These are phyloP conservation scores for Anneissia japonica DNA, from an alignment of 35 echinoderm and acorn worm species.

Conservation along the genomic window DNA sequence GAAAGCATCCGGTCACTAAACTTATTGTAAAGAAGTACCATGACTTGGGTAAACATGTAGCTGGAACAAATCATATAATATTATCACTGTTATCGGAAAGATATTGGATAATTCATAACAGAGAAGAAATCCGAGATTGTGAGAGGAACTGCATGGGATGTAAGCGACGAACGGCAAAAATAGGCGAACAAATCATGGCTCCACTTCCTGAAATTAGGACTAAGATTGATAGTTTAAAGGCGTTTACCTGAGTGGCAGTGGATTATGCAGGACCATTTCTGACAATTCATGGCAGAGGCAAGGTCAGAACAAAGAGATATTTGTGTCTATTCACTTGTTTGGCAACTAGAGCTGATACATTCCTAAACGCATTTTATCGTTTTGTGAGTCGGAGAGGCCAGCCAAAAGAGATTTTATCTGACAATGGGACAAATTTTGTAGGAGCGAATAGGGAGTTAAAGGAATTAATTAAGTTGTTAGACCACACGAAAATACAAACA, in stretches of 20 bases:
- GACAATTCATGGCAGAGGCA: neutral
- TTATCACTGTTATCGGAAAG: constrained; percentile 28
- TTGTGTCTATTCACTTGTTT: neutral
- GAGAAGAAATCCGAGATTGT: constrained; percentile 29
- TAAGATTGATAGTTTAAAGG: neutral
- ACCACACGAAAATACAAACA: neutral
- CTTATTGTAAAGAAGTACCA: constrained; percentile 36
- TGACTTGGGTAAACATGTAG: too few relatives aligned
- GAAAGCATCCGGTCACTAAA: constrained; percentile 26
- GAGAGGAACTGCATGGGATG: constrained; percentile 26
- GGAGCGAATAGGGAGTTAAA: constrained; percentile 6
- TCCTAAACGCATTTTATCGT: neutral
- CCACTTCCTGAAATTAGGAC: neutral
- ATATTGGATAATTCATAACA: constrained; percentile 27
- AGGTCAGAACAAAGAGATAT: neutral
- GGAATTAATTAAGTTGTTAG: neutral
- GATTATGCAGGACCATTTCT: neutral
- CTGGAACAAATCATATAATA: constrained; percentile 28
- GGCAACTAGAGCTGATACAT: neutral
- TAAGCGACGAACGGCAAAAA: constrained; percentile 3
- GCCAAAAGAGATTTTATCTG: neutral
- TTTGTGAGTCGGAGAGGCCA: neutral
- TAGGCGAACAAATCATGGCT: constrained; percentile 17
- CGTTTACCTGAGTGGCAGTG: neutral
- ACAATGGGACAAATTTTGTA: constrained; percentile 39